Conservation (phyloP, 1,140 invertebrate species). For the Bombus consobrinus region DNA sequence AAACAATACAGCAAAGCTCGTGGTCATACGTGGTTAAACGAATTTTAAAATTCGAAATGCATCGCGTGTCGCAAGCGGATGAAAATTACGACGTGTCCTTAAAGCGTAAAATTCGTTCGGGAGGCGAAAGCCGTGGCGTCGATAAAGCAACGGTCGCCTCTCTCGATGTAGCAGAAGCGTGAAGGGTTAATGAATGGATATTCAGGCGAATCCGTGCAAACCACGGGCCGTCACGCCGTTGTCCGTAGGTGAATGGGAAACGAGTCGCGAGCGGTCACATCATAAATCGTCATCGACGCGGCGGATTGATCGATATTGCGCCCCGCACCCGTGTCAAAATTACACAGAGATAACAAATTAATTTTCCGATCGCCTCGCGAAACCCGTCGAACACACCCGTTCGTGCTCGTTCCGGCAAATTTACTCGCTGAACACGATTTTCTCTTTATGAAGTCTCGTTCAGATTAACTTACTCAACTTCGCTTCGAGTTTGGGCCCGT, state of each 20-base stretch:
- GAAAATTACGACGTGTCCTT: neutral
- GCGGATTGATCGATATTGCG: constrained; percentile 41
- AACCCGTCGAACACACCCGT: neutral
- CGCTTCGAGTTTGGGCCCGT: neutral
- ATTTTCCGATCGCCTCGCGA: constrained; percentile 20
- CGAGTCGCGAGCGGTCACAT: constrained; percentile 9
- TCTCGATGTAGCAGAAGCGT: constrained; percentile 29
- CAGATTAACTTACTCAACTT: neutral
- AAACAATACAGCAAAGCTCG: neutral
- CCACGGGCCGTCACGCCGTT: constrained; percentile 12
- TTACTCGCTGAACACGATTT: neutral
- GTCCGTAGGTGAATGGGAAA: constrained; percentile 23
- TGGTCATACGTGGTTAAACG: neutral
- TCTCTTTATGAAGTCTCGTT: neutral
- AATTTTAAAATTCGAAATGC: neutral
- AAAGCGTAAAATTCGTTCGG: neutral
- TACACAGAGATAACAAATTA: constrained; percentile 37
- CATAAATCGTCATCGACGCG: constrained; percentile 46
- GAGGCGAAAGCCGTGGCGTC: constrained; percentile 8
- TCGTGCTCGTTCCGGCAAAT: neutral
- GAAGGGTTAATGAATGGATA: constrained; percentile 49
- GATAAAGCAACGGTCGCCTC: constrained; percentile 1
- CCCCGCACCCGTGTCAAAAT: constrained; percentile 1
- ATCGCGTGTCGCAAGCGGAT: too few species aligned
- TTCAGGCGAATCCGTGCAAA: constrained; percentile 35